Percentiles rank a stretch among this genome's conserved stretches.
phyloP scores from a whole-genome alignment of 2,797 vertebrate genomes.

The Pagetopsis macropterus region DNA sequence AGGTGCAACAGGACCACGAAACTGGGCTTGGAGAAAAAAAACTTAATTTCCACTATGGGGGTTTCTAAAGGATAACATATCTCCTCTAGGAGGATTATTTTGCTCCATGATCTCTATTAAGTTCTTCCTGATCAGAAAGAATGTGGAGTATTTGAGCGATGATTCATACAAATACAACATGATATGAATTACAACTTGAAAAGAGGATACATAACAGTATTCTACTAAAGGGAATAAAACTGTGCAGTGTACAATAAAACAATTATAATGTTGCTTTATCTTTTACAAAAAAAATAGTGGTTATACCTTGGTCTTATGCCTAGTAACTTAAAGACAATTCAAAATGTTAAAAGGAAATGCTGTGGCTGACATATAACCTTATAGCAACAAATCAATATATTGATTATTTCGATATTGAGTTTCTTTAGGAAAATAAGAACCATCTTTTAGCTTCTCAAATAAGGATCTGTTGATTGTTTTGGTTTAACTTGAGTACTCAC shows the following conservation, averaged over 20 bases:
- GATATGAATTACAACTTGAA: not conserved
- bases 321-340: not conserved
- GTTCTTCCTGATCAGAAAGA: not conserved
- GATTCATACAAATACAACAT: not conserved
- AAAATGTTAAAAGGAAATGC: not conserved
- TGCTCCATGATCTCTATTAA: constrained; percentile 7
- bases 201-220: not conserved
- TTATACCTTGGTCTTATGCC: not conserved
- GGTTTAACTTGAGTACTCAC: not conserved
- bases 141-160: not conserved
- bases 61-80: constrained; percentile 23
- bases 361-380: too few relatives aligned
- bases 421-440: not conserved
- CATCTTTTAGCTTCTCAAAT: not conserved
- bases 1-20: constrained; percentile 49
- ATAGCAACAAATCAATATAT: too few relatives aligned
- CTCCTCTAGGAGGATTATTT: constrained; percentile 21
- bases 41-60: constrained; percentile 8
- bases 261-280: too few relatives aligned
- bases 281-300: not conserved
- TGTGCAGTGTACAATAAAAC: not conserved
- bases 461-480: not conserved
- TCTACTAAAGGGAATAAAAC: not conserved
- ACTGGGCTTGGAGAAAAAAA: constrained; percentile 12
- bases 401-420: too few relatives aligned